Conservation (phyloP, 2,797 vertebrate species). For the Pogoniulus pusillus region DNA sequence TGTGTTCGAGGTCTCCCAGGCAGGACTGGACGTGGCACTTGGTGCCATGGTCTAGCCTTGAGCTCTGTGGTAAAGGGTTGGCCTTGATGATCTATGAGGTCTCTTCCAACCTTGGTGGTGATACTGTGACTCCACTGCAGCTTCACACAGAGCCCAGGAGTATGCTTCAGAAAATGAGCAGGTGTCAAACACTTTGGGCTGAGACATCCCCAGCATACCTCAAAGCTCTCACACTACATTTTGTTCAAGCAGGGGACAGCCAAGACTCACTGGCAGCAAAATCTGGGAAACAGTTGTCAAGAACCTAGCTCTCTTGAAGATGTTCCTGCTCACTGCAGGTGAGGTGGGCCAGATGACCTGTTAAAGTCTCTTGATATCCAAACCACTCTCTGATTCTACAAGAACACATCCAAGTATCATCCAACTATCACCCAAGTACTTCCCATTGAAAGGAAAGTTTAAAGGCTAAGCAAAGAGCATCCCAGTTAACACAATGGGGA, state of each 20-base stretch:
- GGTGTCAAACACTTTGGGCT: fast-evolving
- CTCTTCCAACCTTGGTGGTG: no score
- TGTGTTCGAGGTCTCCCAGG: background rate
- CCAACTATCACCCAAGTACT: background rate
- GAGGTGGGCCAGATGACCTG: no score
- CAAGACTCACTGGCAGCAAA: background rate
- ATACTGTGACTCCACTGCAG: no score
- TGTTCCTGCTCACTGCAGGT: no score
- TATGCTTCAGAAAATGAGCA: background rate
- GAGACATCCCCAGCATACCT: background rate
- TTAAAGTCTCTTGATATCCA: no score
- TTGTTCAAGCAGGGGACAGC: background rate
- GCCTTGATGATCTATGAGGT: no score
- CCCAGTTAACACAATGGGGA: fast-evolving
- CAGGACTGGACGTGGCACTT: no score
- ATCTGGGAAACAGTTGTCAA: background rate
- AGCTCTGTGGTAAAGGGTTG: no score
- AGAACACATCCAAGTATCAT: no score
- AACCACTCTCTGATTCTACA: no score
- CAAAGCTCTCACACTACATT: background rate
- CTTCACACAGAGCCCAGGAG: background rate
- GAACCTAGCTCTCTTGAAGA: no score
- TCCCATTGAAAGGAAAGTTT: background rate
- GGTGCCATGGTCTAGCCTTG: no score
- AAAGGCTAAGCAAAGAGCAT: background rate